These are phyloP conservation scores for Pachyseris speciosa DNA, from an alignment of 64 coral and sea anemone genomes.

Conservation along the genomic window DNA sequence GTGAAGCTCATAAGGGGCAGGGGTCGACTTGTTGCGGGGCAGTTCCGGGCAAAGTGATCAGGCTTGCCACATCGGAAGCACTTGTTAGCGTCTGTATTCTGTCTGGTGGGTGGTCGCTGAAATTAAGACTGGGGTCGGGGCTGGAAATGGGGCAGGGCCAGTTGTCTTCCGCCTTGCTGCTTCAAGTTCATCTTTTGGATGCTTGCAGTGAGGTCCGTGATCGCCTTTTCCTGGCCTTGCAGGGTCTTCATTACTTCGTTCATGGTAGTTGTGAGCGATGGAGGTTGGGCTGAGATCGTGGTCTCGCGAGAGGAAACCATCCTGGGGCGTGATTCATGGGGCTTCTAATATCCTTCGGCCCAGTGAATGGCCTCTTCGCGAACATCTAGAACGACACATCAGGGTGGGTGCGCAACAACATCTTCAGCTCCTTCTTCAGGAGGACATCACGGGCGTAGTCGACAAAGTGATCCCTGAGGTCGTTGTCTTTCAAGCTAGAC, in stretches of 20 bases:
- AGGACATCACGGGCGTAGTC: slow-evolving; percentile 52
- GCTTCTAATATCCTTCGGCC: slow-evolving; percentile 49
- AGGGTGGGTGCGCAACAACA: slow-evolving; percentile 3
- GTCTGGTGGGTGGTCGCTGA: neutral
- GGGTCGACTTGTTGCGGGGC: neutral
- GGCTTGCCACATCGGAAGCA: neutral
- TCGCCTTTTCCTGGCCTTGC: slow-evolving; percentile 2
- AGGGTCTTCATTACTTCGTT: slow-evolving; percentile 12
- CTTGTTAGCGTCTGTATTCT: too few relatives aligned
- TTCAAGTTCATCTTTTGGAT: neutral
- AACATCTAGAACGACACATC: slow-evolving; percentile 46
- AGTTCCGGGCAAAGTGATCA: slow-evolving; percentile 27
- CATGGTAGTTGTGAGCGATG: neutral
- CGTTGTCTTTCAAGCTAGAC: neutral
- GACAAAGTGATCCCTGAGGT: slow-evolving; percentile 55
- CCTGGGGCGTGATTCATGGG: neutral
- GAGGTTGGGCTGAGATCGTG: neutral
- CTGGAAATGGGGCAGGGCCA: neutral
- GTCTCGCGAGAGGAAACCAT: neutral
- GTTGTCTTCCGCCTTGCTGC: neutral
- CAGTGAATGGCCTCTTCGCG: slow-evolving; percentile 57
- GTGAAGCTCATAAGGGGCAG: neutral
- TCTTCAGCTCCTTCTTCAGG: slow-evolving; percentile 27
- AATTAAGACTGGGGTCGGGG: neutral
- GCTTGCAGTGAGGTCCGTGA: neutral